These are phyloP conservation scores for Electrophaes corylata DNA, from an alignment of 2,888 invertebrate species.

Conservation along the genomic window DNA sequence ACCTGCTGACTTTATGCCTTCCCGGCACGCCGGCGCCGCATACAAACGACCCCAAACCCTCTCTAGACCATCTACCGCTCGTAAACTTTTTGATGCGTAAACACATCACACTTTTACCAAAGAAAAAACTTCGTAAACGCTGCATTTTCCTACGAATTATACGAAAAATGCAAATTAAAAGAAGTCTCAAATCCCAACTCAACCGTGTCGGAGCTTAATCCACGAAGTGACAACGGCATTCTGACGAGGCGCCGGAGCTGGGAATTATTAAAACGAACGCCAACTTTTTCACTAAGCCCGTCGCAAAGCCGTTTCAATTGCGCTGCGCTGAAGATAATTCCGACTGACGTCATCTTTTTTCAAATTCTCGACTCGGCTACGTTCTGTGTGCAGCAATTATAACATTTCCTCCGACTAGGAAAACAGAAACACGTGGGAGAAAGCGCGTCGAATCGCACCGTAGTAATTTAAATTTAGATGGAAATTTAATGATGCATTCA, in stretches of 20 bases:
- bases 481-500: constrained; percentile 84
- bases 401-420: constrained; percentile 83
- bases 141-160: constrained; percentile 66
- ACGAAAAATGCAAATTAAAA: constrained; percentile 82
- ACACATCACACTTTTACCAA: constrained; percentile 51
- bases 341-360: constrained; percentile 84
- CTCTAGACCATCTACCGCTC: constrained; percentile 59
- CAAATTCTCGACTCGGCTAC: constrained; percentile 80
- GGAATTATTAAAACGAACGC: constrained; percentile 85
- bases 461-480: constrained; percentile 84
- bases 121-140: constrained; percentile 52
- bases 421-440: constrained; percentile 82
- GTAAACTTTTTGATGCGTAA: constrained; percentile 64
- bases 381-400: constrained; percentile 83
- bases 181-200: constrained; percentile 82
- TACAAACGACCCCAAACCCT: constrained; percentile 73
- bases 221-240: constrained; percentile 84
- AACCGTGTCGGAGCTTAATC: constrained; percentile 83
- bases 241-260: constrained; percentile 84
- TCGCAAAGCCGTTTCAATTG: constrained; percentile 85
- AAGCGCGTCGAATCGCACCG: constrained; percentile 77
- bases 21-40: constrained; percentile 70
- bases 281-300: constrained; percentile 84
- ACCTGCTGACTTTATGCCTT: constrained; percentile 78
- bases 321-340: constrained; percentile 85